phyloP scores from a whole-genome alignment of 2,888 invertebrate species.

The Drosophila picticornis region DNA sequence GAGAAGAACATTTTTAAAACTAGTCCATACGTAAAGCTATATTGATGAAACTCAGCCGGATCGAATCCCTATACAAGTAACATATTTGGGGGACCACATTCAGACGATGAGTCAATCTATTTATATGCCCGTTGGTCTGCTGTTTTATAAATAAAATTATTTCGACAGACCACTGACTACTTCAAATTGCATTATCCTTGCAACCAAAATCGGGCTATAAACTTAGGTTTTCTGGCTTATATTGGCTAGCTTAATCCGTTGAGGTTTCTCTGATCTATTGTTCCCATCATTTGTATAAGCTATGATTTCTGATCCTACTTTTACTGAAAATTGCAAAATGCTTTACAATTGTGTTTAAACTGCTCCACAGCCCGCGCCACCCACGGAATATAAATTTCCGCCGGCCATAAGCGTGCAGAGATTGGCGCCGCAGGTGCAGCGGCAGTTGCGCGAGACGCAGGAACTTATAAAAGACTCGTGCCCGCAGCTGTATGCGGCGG shows the following conservation, averaged over 20 bases:
- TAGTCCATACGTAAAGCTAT: too few species aligned
- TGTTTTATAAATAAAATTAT: not conserved
- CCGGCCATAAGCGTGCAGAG: slow-evolving; percentile 85
- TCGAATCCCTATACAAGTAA: not conserved
- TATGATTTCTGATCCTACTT: not conserved
- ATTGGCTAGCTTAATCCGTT: too few species aligned
- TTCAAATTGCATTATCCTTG: too few species aligned
- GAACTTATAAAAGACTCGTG: slow-evolving; percentile 86
- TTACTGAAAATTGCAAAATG: not conserved
- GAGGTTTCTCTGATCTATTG: not conserved
- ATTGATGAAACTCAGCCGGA: too few species aligned
- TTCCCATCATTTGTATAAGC: not conserved
- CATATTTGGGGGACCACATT: not conserved
- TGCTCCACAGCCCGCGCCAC: slow-evolving; percentile 61
- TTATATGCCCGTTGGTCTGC: not conserved
- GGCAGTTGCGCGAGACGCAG: slow-evolving; percentile 85
- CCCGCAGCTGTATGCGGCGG: slow-evolving; percentile 85
- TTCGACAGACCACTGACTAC: not conserved
- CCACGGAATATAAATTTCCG: slow-evolving; percentile 85
- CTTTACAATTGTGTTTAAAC: not conserved
- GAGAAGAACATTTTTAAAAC: slow-evolving; percentile 22
- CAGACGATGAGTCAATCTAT: not conserved
- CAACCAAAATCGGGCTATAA: too few species aligned
- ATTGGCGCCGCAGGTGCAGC: slow-evolving; percentile 85
- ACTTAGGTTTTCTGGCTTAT: too few species aligned